Base-by-base conservation (phyloP, 2,113 vertebrate genomes). In the Thinocorus orbignyianus region DNA sequence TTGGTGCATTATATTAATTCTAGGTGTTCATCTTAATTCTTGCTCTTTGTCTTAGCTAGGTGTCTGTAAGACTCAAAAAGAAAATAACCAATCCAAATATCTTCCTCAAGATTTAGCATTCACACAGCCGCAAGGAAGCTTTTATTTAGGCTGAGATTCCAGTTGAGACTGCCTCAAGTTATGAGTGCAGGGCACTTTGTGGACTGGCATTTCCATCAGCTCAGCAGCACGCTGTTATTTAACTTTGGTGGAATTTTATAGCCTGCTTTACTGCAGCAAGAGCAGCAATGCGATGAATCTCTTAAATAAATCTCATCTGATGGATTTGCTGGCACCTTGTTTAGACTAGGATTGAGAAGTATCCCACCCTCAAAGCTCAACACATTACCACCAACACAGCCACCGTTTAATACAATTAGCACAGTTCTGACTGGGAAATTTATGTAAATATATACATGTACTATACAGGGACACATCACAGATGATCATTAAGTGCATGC, bases 231-330 rank as follows among this genome's bases (percentile, higher is more conserved):
- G 0, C 57, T 86, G 51, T 58, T 82, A 35, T 42, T 86, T 54
- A 44, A 39, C 83, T 88, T 46, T 46, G 51, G 31, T 41, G 44
- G 80, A 25, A 66, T 82, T 95, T 91, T 86, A 77, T 1, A 74
- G 72, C 71, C 60, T 69, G 46, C 28, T 94, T 81, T 73, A 65
- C 19, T 77, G 49, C 66, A 72, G 48, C 48, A 22, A 71, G 49
- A 86, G 48, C 69, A 74, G 61, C 66, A 71, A 8, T 0, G n/a
- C 24, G 61, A 49, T 78, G 13, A 55, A 33, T 62, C 78, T 41
- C 65, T n/a, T 8, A 58, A 90, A 92, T 90, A 90, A 74, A 85
- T 62, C 78, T 71, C 55, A 35, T 84, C 31, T 91, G 84, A 66
- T 60, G 61, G 87, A 91, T 94, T 81, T 93, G 46, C 61, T 85